These are phyloP conservation scores for Oopsacas minuta DNA, from an alignment of 37 sponge, comb jelly and placozoan genomes.

Conservation along the genomic window DNA sequence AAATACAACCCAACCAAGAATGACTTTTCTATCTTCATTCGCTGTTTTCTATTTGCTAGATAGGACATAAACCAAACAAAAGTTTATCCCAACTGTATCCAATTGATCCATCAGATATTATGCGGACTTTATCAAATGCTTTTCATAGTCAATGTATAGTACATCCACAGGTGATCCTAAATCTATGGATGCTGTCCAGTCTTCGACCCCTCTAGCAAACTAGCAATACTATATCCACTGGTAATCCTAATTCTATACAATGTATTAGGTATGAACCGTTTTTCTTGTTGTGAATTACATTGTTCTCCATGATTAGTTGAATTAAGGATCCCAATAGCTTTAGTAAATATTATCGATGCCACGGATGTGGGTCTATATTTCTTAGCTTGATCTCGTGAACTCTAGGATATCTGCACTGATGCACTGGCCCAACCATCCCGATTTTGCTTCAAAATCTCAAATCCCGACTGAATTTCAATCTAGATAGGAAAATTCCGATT, in stretches of 20 bases:
- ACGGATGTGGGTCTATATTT: slow-evolving; percentile 32
- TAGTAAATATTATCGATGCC: slow-evolving; percentile 15
- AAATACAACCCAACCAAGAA: slow-evolving; percentile 20
- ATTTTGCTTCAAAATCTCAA: too few relatives aligned
- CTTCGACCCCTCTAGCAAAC: slow-evolving; percentile 26
- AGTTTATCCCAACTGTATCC: slow-evolving; percentile 23
- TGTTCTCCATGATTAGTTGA: neutral
- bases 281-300: neutral
- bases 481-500: too few relatives aligned
- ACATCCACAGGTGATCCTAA: slow-evolving; percentile 10
- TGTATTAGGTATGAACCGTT: slow-evolving; percentile 20
- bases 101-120: slow-evolving; percentile 19
- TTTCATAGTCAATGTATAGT: slow-evolving; percentile 24
- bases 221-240: too few relatives aligned
- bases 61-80: slow-evolving; percentile 21
- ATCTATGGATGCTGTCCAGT: slow-evolving; percentile 23
- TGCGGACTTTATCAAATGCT: slow-evolving; percentile 30
- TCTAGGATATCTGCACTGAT: too few relatives aligned
- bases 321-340: slow-evolving; percentile 26
- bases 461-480: too few relatives aligned
- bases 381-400: slow-evolving; percentile 16
- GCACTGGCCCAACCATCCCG: too few relatives aligned
- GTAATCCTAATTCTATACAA: too few relatives aligned
- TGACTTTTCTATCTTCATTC: slow-evolving; percentile 18
- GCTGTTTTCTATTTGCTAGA: slow-evolving; percentile 17